Evolutionary conservation across 2,888 invertebrate species (phyloP).

Genomic region (Lasioglossum pauxillum): DNA sequence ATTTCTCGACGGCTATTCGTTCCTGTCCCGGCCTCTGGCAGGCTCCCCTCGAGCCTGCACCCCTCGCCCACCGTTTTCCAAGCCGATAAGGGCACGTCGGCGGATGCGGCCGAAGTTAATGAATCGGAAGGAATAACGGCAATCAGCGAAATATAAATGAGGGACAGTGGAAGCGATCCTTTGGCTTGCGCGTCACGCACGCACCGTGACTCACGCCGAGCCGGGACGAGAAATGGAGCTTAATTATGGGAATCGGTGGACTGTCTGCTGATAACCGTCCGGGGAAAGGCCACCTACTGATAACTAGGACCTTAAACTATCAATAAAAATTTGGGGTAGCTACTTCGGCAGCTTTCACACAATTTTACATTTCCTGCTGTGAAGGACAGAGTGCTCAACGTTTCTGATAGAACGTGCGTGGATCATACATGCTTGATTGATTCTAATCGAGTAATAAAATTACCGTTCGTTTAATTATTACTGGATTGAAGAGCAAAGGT

Average conservation of each 20-base stretch:
- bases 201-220: constrained; percentile 66
- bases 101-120: constrained; percentile 68
- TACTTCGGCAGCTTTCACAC: not conserved
- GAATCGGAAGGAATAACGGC: constrained; percentile 82
- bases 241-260: constrained; percentile 76
- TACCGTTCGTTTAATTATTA: too few relatives aligned
- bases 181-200: constrained; percentile 81
- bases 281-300: not conserved
- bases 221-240: constrained; percentile 76
- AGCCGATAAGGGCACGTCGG: constrained; percentile 68
- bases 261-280: not conserved
- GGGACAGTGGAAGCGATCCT: constrained; percentile 73
- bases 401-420: too few relatives aligned
- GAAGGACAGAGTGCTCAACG: too few relatives aligned
- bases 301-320: not conserved
- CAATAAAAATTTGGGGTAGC: not conserved
- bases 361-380: not conserved
- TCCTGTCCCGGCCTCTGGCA: constrained; percentile 39
- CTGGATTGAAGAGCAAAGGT: not conserved
- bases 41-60: constrained; percentile 2
- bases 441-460: too few relatives aligned
- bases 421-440: too few relatives aligned
- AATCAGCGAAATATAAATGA: constrained; percentile 84
- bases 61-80: constrained; percentile 8
- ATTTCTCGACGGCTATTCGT: constrained; percentile 56